Evolutionary conservation across 2,888 invertebrate genomes (phyloP), one percentile per base, ranked within the genome.

Genomic region (Agrotis puta): DNA sequence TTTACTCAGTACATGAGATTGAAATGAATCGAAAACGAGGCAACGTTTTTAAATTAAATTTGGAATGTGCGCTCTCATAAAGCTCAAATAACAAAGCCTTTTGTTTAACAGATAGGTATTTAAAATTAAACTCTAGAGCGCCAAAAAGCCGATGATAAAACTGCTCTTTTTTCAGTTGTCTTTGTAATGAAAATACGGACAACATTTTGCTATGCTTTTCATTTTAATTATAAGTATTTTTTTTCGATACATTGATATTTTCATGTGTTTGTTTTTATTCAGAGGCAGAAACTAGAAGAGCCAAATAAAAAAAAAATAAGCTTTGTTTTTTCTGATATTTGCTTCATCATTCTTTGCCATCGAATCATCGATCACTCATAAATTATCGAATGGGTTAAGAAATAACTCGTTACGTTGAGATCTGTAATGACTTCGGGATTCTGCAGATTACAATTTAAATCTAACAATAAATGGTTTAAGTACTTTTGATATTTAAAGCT

Each of bases 91-190:
- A 24, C 53, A 64, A 59, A 59, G 53, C 33, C 24, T 24, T 56
- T 74, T 64, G 58, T 74, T 24, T 20, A 64, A 54, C 48, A 63
- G 48, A 76, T 69, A 58, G 16, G 63, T 69, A 64, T 64, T 75
- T 58, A 75, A 74, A 67, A 63, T 75, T 63, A 59, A 67, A 75
- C 27, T 69, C 48, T 45, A 56, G 39, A 43, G 45, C 20, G 18
- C 56, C n/a, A 14, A 58, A 75, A 58, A 63, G 45, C 27, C 45
- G 45, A 59, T 47, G 33, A 64, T 64, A 64, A 59, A 61, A 76
- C 45, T 50, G 45, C 24, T 22, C 20, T 47, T 50, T n/a, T 68
- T 65, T 74, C 20, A 48, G 18, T 22, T 58, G 20, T 43, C 48
- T 24, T 33, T 69, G 24, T 45, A 63, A 70, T 69, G 50, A 69